Evolutionary conservation across 2,113 vertebrate genomes (phyloP).

Genomic region (Nibea coibor): DNA sequence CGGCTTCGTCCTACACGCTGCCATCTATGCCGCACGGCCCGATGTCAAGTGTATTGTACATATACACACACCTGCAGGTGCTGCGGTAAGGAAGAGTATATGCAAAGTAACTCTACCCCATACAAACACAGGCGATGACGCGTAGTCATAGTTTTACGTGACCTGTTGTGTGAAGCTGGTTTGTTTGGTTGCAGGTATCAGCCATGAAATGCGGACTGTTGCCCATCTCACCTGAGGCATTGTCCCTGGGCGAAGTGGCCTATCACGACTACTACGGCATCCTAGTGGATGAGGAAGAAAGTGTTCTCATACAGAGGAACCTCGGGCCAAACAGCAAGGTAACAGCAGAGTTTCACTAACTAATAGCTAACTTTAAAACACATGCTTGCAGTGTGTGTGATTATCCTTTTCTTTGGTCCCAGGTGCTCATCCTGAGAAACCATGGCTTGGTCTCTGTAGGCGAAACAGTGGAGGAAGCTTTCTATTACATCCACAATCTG

Average conservation of each 20-base stretch:
- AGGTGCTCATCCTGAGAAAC: conserved; percentile 98
- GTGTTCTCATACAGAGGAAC: conserved; percentile 91
- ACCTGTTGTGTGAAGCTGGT: background rate
- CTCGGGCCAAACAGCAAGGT: conserved; percentile 97
- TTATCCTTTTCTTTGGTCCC: background rate
- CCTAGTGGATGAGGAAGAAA: conserved; percentile 93
- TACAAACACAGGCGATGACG: background rate
- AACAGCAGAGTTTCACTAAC: conserved; percentile 4
- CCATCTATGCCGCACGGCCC: conserved; percentile 91
- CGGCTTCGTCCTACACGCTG: conserved; percentile 93
- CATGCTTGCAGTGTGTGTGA: background rate
- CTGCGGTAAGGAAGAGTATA: conserved; percentile 86
- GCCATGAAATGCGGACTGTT: conserved; percentile 98
- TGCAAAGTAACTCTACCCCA: background rate
- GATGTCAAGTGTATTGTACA: conserved; percentile 94
- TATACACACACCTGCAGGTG: conserved; percentile 93
- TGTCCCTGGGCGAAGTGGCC: conserved; percentile 92
- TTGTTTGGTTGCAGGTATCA: conserved; percentile 86
- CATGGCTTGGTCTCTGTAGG: conserved; percentile 95
- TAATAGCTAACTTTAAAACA: background rate
- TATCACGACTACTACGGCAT: conserved; percentile 99
- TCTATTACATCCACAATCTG: conserved; percentile 96
- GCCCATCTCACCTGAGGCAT: conserved; percentile 95
- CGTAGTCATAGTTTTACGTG: background rate
- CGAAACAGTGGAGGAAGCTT: conserved; percentile 96